Evolutionary conservation across 2,888 invertebrate species (phyloP), one percentile per base, ranked within the genome.

Genomic region (Napeogenes inachia): DNA sequence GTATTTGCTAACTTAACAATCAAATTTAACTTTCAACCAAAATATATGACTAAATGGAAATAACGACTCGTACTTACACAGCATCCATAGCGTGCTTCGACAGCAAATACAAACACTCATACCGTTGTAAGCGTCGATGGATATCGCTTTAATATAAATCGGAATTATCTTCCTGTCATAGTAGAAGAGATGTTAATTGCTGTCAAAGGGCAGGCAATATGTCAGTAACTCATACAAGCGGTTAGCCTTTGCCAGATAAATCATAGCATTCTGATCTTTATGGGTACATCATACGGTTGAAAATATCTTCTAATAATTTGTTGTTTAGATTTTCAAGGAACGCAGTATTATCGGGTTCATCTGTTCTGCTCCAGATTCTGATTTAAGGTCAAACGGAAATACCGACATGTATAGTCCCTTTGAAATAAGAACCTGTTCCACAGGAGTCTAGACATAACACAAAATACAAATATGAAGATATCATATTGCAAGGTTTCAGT

Each of bases 181-280:
- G 73, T 74, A 71, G 69, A 38, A 58, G 63, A 10, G 30, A 70
- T 71, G 76, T 75, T 81, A 81, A 85, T 83, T 81, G 79, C 75
- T 74, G 81, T 75, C 78, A 78, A 64, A 76, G 83, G 77, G 69
- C 82, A 74, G 70, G 70, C 69, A 74, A 78, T 79, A 77, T 68
- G 71, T 73, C 71, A 65, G 62, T 56, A 62, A 68, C 60, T 63
- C 57, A 63, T 66, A 53, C 56, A 42, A 54, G 60, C 60, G 59
- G 61, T 50, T 50, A 21, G 50, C 30, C 30, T 50, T 50, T 50
- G 50, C 50, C 10, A 30, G 3, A 50, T 50, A 10, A 6, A 30
- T 30, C 21, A 50, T 10, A 50, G 21, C 30, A 59, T 50, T 63
- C 54, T 63, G 53, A 56, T 57, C 21, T 13, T 33, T 64, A 60